A percentile compares a stretch with the other conserved stretches of the same genome.
Conservation (phyloP, 1,140 invertebrate species). For the Anastrepha ludens region DNA sequence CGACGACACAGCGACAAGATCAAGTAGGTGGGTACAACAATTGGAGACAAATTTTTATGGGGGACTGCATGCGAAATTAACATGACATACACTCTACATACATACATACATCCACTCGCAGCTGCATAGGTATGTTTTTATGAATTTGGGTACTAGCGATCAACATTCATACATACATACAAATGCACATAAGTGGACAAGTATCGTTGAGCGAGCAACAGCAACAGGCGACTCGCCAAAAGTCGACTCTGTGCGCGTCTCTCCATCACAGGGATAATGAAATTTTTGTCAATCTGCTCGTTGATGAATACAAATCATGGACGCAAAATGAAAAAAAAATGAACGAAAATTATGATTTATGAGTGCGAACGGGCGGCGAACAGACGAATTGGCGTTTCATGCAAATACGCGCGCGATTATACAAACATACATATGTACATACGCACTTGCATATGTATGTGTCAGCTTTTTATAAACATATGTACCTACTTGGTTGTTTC, state of each 20-base stretch:
- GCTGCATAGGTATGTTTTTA: too few species aligned
- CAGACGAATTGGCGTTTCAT: constrained; percentile 8
- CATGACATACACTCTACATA: neutral
- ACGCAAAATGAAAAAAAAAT: constrained; percentile 48
- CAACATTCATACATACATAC: too few species aligned
- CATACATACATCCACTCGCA: too few species aligned
- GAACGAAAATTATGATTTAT: constrained; percentile 49
- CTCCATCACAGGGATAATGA: neutral
- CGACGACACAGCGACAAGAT: constrained; percentile 39
- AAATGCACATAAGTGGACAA: too few species aligned
- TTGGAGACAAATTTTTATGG: constrained; percentile 50
- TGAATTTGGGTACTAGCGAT: too few species aligned
- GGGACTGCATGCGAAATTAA: constrained; percentile 37
- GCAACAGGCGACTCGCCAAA: constrained; percentile 1
- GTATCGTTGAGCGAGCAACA: neutral
- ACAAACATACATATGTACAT: neutral
- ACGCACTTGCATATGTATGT: neutral
- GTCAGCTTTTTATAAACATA: neutral
- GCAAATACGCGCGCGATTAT: constrained; percentile 19
- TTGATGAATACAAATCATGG: constrained; percentile 36
- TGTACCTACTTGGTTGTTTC: too few species aligned
- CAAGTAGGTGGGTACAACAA: constrained; percentile 45
- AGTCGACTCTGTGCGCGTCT: neutral
- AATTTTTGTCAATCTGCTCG: constrained; percentile 41
- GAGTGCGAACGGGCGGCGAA: constrained; percentile 6